Evolutionary conservation across 2,797 vertebrate species (phyloP), one percentile per base, ranked within the genome.

Genomic region (Arnoldichthys spilopterus): DNA sequence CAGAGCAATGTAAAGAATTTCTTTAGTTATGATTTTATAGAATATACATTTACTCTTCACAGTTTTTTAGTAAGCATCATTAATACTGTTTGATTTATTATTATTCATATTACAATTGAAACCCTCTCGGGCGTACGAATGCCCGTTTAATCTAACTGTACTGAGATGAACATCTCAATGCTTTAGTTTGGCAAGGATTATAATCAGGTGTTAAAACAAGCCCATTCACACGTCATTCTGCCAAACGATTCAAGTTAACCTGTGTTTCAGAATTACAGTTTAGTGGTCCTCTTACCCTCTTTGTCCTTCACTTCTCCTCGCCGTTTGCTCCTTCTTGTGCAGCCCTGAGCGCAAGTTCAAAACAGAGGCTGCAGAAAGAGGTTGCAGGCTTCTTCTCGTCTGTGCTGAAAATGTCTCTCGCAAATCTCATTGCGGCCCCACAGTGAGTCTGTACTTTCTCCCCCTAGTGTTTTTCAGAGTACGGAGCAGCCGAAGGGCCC

Each of bases 1-100:
- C 96, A 98, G 93, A 94, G 94, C 90, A 92, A 88, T 94, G 91
- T 93, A 95, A 95, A 95, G 95, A 92, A 92, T 94, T 93, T 89
- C 89, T 93, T 93, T 93, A 91, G 86, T 89, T 92, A 85, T 40
- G 88, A 93, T 91, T 93, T 92, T 92, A 94, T 84, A 93, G 94
- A 96, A 97, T 98, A 96, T 98, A 98, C 96, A 95, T 95, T 94
- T 47, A 91, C 94, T 96, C 86, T 96, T 95, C 94, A 96, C 96
- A 96, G 95, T 96, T 92, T 86, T 89, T 93, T 91, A 89, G 89
- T 91, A 89, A 87, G 91, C 84, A 88, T 86, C 82, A 86, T 86
- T 89, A 87, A 90, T 88, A 91, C 87, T 89, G 47, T 76, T 62
- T 90, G 67, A 85, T 85, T 67, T 26, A 37, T 63, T 47, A 80